These are phyloP conservation scores for Acanthosepion esculentum DNA, from an alignment of 2,888 invertebrate species.

Conservation along the genomic window DNA sequence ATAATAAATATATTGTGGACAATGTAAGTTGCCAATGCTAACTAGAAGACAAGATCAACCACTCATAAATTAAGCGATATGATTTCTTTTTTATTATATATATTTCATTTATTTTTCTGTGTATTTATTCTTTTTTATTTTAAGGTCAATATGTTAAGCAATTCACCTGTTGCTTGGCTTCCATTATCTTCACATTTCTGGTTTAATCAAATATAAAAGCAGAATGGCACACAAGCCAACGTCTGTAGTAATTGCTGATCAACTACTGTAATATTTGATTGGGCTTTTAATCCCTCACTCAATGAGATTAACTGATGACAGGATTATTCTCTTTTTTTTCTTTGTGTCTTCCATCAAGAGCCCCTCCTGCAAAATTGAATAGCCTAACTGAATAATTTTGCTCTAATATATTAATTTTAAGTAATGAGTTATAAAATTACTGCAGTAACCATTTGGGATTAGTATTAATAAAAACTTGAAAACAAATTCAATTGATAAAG, in stretches of 20 bases:
- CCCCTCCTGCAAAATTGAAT: background rate
- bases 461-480: no score
- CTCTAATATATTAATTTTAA: background rate
- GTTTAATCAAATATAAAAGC: slow-evolving; percentile 21
- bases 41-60: background rate
- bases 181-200: background rate
- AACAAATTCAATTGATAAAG: no score
- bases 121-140: background rate
- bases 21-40: background rate
- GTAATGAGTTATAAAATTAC: no score
- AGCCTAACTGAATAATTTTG: background rate
- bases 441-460: no score
- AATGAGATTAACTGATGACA: background rate
- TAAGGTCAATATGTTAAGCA: background rate
- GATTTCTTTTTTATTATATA: background rate
- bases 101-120: background rate
- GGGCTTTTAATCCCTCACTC: background rate
- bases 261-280: background rate
- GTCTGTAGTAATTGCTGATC: background rate
- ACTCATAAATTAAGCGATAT: background rate
- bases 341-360: background rate
- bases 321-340: background rate
- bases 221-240: background rate
- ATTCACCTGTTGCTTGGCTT: slow-evolving; percentile 4
- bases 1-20: background rate